Percentiles rank a stretch among this genome's conserved stretches.
These are phyloP conservation scores for Drosophila prostipennis DNA, from an alignment of 2,888 invertebrate species.

Conservation along the genomic window DNA sequence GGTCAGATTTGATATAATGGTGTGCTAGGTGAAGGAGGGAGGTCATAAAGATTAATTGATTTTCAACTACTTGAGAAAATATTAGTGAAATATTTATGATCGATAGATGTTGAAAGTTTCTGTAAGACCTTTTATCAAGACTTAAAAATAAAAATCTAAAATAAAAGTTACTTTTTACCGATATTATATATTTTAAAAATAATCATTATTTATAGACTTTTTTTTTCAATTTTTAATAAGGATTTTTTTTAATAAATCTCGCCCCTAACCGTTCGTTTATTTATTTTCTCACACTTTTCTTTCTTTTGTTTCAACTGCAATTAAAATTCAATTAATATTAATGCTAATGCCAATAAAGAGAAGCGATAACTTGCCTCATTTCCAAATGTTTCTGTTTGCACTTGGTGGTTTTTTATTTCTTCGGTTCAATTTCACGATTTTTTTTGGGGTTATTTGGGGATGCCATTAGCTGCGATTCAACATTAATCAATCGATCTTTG, in stretches of 20 bases:
- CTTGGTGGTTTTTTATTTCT: constrained; percentile 4
- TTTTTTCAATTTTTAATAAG: neutral
- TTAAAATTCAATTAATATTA: constrained; percentile 4
- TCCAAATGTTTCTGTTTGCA: neutral
- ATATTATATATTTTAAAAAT: no score
- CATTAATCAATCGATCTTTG: constrained; percentile 17
- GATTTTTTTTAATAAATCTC: no score
- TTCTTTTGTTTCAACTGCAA: neutral
- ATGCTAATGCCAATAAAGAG: constrained; percentile 2
- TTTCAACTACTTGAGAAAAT: neutral
- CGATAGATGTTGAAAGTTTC: no score
- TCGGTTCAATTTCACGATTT: constrained; percentile 2
- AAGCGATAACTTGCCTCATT: neutral
- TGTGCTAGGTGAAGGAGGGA: neutral
- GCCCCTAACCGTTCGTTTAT: neutral
- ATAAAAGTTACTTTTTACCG: no score
- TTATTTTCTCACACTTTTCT: neutral
- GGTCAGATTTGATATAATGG: neutral
- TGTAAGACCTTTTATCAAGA: no score
- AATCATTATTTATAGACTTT: neutral
- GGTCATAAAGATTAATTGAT: neutral
- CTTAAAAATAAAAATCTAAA: no score
- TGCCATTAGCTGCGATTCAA: constrained; percentile 4
- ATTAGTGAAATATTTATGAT: no score
- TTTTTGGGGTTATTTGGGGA: neutral